phyloP scores from a whole-genome alignment of 2,113 vertebrate genomes.

The Sitta europaea region DNA sequence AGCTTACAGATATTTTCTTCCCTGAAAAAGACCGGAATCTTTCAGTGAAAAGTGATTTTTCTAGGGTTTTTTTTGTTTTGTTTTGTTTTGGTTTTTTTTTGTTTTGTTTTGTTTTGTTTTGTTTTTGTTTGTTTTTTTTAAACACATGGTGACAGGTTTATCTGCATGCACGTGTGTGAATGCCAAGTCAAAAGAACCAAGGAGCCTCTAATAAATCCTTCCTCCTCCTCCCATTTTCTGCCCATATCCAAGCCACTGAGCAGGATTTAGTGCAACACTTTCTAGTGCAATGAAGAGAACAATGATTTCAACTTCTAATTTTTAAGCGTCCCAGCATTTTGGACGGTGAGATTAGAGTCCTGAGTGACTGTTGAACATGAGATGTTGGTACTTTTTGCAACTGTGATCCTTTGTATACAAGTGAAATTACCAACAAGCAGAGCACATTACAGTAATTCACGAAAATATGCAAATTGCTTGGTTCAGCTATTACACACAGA shows the following conservation, averaged over 20 bases:
- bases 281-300: accelerated
- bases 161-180: neutral
- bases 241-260: neutral
- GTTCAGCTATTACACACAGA: slow-evolving; percentile 1
- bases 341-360: neutral
- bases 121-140: neutral
- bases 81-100: neutral
- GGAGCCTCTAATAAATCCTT: neutral
- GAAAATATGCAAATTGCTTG: slow-evolving; percentile 17
- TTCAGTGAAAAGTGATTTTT: neutral
- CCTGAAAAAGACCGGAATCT: neutral
- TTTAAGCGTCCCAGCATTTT: neutral
- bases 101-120: no score
- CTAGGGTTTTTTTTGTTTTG: no score
- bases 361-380: neutral
- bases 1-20: neutral
- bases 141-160: neutral
- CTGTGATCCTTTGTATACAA: neutral
- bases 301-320: neutral
- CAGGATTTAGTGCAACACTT: neutral
- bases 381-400: neutral
- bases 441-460: neutral
- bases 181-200: neutral
- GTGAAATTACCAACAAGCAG: neutral
- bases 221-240: neutral